Base-by-base conservation (phyloP, 2,113 vertebrate genomes). In the Numida meleagris region DNA sequence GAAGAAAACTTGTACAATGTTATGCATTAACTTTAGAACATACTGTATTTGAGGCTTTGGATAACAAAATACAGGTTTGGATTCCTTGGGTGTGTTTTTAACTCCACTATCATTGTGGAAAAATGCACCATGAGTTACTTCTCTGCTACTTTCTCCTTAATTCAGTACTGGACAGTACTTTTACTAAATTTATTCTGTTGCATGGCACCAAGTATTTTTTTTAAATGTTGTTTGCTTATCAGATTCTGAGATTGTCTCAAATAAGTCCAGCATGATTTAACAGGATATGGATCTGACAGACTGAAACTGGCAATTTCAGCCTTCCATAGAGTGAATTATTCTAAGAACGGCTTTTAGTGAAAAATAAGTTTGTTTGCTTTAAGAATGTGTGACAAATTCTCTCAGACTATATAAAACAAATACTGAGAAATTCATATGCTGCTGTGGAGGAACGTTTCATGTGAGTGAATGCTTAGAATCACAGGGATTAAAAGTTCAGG, bases 401-500 rank as follows among this genome's bases (percentile, higher is more conserved):
- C 31, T 71, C 53, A 61, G 34, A 33, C 38, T n/a, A 29, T 42
- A 23, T 45, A 51, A 91, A 78, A 86, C 12, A 40, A 76, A 24
- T 58, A 73, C 31, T 74, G 53, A 27, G 72, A 74, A 78, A 89
- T 90, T 93, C 36, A 53, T 91, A 40, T 88, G 79, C 77, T 72
- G 10, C 71, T 79, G 21, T 88, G 34, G 50, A 63, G 73, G 68
- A 27, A 81, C 70, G 84, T 94, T 50, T 53, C 48, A 73, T 23
- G 21, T 14, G 19, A 89, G 88, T 84, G 70, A 59, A 55, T 73
- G 53, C 62, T 89, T 87, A 72, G 51, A 93, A 88, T 57, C 65
- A 85, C 16, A 79, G 65, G 82, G 82, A 88, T 90, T 93, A 88
- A 94, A 85, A 38, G 95, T 76, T 80, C 67, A 36, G 67, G 81